Evolutionary conservation across 2,113 vertebrate species (phyloP), one percentile per base, ranked within the genome.

Genomic region (Onychostruthus taczanowskii): DNA sequence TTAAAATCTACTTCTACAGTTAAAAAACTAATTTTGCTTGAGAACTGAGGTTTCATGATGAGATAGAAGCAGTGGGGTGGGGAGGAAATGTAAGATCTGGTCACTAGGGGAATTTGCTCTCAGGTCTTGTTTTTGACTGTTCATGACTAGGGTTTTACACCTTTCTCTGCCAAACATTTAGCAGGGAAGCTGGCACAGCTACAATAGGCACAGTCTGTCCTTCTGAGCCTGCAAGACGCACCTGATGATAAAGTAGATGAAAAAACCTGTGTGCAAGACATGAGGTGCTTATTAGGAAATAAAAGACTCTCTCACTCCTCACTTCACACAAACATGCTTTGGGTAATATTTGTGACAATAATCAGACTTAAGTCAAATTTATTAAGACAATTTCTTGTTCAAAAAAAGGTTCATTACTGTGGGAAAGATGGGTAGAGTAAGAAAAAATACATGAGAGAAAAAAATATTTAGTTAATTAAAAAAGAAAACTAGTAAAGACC

Each of bases 171-270:
- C 94, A 93, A 81, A 89, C 14, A 53, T 87, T 88, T 90, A 90
- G 80, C 76, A 90, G 85, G 90, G 69, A 94, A 96, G 61, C 76
- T 96, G 95, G 92, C 83, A 90, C 53, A 90, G 35, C 52, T 84
- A 68, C 82, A 96, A 13, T 4, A 66, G 77, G 49, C 61, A 84
- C 86, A 92, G 80, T 33, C 43, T 67, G n/a, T 75, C 82, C 90
- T 87, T 77, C 88, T 93, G 83, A 96, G 86, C 55, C 72, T 13
- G 16, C 75, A 90, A 94, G 75, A 95, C 47, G 0, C 53, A 81
- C 73, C 77, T 92, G 80, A 77, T 93, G 83, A 58, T 52, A n/a
- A 81, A 82, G 19, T 30, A 69, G 52, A 81, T 76, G 68, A 90
- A 82, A 94, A 95, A 13, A 53, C 7, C 55, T 33, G 33, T n/a